Evolutionary conservation across 2,888 invertebrate species (phyloP).

Genomic region (Barypeithes pellucidus): DNA sequence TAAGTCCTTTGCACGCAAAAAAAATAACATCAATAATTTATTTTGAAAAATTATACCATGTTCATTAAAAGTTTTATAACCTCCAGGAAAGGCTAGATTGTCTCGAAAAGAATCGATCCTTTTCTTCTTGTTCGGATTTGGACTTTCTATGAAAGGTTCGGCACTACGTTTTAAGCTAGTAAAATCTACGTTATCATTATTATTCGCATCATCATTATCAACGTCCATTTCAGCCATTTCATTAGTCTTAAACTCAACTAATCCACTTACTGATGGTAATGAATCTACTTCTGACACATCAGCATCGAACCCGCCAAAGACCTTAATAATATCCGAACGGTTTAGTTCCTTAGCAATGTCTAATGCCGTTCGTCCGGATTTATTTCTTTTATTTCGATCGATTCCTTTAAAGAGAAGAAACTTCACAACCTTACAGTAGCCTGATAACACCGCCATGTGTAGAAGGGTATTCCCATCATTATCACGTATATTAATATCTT

Average conservation of each 20-base stretch:
- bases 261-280: not conserved
- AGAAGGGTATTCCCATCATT: slow-evolving; percentile 4
- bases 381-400: slow-evolving; percentile 1
- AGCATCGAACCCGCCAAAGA: not conserved
- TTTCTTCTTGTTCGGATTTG: not conserved
- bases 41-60: slow-evolving; percentile 26
- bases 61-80: slow-evolving; percentile 2
- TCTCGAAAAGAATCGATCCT: slow-evolving; percentile 14
- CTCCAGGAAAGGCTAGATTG: not conserved
- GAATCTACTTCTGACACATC: not conserved
- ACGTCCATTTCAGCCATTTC: not conserved
- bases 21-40: slow-evolving; percentile 27
- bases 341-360: slow-evolving; percentile 4
- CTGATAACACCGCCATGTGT: not conserved
- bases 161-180: not conserved
- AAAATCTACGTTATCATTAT: not conserved
- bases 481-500: slow-evolving; percentile 6
- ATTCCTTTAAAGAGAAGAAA: slow-evolving; percentile 2
- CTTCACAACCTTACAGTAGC: not conserved
- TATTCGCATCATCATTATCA: not conserved
- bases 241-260: too few species aligned
- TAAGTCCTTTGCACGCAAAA: not conserved
- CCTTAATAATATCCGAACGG: not conserved
- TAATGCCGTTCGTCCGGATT: not conserved
- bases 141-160: not conserved